These are phyloP conservation scores for Phengaris alcon DNA, from an alignment of 2,888 invertebrate species.

Conservation along the genomic window DNA sequence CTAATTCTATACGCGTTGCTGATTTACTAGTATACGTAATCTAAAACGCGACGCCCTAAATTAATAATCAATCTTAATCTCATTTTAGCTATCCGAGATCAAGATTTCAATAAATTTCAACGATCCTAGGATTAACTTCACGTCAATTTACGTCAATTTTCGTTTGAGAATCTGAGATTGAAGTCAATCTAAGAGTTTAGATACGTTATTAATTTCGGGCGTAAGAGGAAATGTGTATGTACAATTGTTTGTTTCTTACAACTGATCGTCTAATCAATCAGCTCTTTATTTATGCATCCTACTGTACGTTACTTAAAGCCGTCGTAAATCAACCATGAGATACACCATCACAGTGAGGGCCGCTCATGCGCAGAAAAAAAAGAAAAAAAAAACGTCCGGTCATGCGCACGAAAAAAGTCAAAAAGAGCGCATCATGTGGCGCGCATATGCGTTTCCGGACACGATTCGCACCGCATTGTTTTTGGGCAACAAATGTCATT, in stretches of 20 bases:
- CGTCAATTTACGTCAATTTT: too few relatives aligned
- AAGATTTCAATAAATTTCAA: too few relatives aligned
- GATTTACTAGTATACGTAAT: too few relatives aligned
- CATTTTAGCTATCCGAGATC: too few relatives aligned
- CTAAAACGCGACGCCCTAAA: too few relatives aligned
- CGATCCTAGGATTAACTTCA: too few relatives aligned
- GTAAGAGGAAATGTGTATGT: too few relatives aligned
- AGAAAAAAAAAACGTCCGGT: constrained; percentile 65
- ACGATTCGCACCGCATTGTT: constrained; percentile 60
- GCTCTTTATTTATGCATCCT: constrained; percentile 31
- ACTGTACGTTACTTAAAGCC: constrained; percentile 38
- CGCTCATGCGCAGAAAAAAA: constrained; percentile 57
- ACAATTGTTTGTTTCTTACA: not conserved
- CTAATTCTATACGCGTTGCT: too few relatives aligned
- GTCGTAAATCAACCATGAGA: constrained; percentile 62
- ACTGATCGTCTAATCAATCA: not conserved
- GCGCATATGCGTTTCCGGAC: constrained; percentile 64
- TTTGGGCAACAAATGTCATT: constrained; percentile 39
- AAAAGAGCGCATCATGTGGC: constrained; percentile 60
- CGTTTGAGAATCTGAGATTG: too few relatives aligned
- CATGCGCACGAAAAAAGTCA: constrained; percentile 56
- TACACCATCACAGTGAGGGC: constrained; percentile 63
- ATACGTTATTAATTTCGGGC: too few relatives aligned
- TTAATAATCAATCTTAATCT: too few relatives aligned
- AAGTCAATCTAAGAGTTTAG: too few relatives aligned